Conservation (phyloP, 2,797 vertebrate species). For the Rhabdomys pumilio region DNA sequence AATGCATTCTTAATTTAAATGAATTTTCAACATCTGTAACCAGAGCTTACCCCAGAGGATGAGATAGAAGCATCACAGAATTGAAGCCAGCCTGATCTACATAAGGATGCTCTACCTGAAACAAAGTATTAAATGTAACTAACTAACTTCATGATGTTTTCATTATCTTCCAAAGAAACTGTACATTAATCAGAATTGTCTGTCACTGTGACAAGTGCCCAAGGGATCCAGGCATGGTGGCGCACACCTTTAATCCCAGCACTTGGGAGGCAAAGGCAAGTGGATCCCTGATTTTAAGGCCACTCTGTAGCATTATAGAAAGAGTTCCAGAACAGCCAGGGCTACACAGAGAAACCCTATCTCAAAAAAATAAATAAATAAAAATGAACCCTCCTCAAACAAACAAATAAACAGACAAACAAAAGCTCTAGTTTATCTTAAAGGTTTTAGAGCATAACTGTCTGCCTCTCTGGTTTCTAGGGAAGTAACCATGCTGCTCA, state of each 20-base stretch:
- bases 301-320: too few relatives aligned
- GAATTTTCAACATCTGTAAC: neutral
- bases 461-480: neutral
- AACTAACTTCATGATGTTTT: neutral
- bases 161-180: neutral
- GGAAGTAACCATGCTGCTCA: neutral
- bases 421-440: neutral
- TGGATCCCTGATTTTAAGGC: too few relatives aligned
- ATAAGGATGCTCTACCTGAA: neutral
- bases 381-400: too few relatives aligned
- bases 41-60: neutral
- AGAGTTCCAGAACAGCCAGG: too few relatives aligned
- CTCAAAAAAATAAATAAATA: too few relatives aligned
- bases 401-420: too few relatives aligned
- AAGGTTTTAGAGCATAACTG: neutral
- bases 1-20: neutral
- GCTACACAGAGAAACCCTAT: too few relatives aligned
- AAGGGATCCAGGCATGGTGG: neutral
- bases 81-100: neutral
- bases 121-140: neutral
- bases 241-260: neutral
- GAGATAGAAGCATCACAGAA: neutral
- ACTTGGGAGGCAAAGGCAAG: too few relatives aligned
- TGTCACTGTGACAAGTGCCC: neutral
- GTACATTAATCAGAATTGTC: neutral